Percentiles rank a stretch among this genome's conserved stretches.
Conservation (phyloP, 1,140 invertebrate species). For the Eufriesea mexicana region DNA sequence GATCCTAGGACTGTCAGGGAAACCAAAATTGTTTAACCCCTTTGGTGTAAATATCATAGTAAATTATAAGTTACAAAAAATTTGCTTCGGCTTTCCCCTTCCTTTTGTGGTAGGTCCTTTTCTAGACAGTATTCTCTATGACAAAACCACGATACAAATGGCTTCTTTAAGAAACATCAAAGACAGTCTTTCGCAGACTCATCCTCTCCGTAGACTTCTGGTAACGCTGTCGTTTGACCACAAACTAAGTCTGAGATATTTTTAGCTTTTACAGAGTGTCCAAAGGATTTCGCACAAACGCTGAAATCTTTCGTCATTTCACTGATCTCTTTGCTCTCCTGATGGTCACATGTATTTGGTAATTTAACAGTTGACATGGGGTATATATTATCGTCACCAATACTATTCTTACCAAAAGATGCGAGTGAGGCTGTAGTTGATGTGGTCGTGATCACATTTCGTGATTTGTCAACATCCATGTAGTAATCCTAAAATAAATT, state of each 20-base stretch:
- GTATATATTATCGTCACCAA: conserved; percentile 65
- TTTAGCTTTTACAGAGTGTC: conserved; percentile 70
- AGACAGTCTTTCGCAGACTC: conserved; percentile 78
- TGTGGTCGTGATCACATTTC: conserved; percentile 70
- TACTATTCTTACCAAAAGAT: conserved; percentile 71
- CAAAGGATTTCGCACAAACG: conserved; percentile 77
- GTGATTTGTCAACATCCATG: conserved; percentile 76
- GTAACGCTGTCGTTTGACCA: conserved; percentile 49
- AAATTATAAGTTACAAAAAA: conserved; percentile 54
- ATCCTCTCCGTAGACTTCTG: conserved; percentile 73
- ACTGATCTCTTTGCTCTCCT: conserved; percentile 73
- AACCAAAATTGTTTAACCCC: conserved; percentile 45
- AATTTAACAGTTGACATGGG: conserved; percentile 53
- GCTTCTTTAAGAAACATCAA: conserved; percentile 77
- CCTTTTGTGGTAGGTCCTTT: conserved; percentile 10
- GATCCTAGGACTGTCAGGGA: conserved; percentile 40
- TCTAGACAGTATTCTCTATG: not conserved
- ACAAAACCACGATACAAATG: conserved; percentile 71
- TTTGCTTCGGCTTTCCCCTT: conserved; percentile 1
- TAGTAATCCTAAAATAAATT: conserved; percentile 70
- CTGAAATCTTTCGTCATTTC: conserved; percentile 79
- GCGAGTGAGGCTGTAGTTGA: conserved; percentile 80
- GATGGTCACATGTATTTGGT: conserved; percentile 62
- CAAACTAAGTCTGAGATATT: conserved; percentile 63
- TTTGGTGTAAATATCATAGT: conserved; percentile 22